Evolutionary conservation across 2,113 vertebrate species (phyloP), one percentile per base, ranked within the genome.

Genomic region (Salvelinus alpinus): DNA sequence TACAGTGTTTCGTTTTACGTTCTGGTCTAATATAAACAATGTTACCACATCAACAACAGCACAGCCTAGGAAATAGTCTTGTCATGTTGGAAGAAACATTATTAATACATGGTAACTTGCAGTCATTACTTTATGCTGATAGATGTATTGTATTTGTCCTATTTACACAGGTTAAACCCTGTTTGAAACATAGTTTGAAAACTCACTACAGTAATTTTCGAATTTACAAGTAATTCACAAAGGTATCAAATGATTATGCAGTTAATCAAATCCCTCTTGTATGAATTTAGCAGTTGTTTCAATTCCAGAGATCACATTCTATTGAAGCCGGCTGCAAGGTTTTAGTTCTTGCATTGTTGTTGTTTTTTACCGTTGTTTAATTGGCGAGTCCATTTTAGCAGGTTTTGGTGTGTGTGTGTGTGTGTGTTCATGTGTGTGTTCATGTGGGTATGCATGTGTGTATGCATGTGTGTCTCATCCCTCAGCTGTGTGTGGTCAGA

Each of bases 401-500:
- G 18, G 38, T 11, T 9, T 44, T 44, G 2, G 38, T 12, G 38
- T 44, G 38, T 11, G 38, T 9, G 8, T 38, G 6, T 38, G 67
- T 29, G 64, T 65, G 67, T 69, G 66, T 44, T 5, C 11, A 9
- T 38, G 66, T 44, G 66, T 38, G 31, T 38, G 67, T 69, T 12
- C 16, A 16, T 51, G 34, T 51, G 68, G 1, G 6, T 31, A 11
- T 70, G 59, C 3, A 8, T 18, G 59, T 20, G n/a, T 5, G 59
- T 20, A 9, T 34, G 31, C 20, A 16, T 34, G 27, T 34, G 31
- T 38, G 27, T 34, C 4, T 38, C 7, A 12, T 34, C 34, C 8
- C 38, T 44, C 76, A 64, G 87, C 83, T 88, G 77, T 80, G 77
- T 68, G 86, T 90, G 90, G 91, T 92, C 88, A 13, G 29, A 31